These are phyloP conservation scores for Agonopterix heracliana DNA, from an alignment of 2,888 invertebrate genomes.

Conservation along the genomic window DNA sequence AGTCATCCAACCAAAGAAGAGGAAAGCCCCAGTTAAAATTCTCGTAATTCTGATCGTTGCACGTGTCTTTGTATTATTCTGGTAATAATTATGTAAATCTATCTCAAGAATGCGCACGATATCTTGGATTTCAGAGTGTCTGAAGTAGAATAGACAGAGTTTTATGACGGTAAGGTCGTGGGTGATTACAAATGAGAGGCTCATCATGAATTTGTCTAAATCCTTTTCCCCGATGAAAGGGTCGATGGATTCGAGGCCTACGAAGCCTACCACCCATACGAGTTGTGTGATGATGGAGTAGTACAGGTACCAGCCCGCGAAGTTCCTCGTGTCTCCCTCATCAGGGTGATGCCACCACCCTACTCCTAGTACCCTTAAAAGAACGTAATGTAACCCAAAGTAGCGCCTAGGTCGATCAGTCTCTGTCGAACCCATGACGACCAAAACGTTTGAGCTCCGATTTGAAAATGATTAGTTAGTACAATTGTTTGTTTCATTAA, in stretches of 20 bases:
- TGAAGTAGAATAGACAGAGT: slow-evolving; percentile 61
- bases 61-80: slow-evolving; percentile 44
- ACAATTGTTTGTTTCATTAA: neutral
- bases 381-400: slow-evolving; percentile 49
- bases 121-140: slow-evolving; percentile 54
- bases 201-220: slow-evolving; percentile 65
- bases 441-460: neutral
- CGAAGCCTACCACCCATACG: slow-evolving; percentile 62
- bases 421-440: neutral
- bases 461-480: neutral
- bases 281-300: slow-evolving; percentile 56
- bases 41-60: slow-evolving; percentile 44
- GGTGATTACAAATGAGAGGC: slow-evolving; percentile 65
- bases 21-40: slow-evolving; percentile 49
- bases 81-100: slow-evolving; percentile 50
- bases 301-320: slow-evolving; percentile 54
- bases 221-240: slow-evolving; percentile 66
- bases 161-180: slow-evolving; percentile 64
- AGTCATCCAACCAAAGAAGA: slow-evolving; percentile 66
- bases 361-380: slow-evolving; percentile 54
- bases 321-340: slow-evolving; percentile 48
- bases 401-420: slow-evolving; percentile 41
- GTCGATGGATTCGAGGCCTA: slow-evolving; percentile 65
- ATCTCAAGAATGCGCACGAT: slow-evolving; percentile 56
- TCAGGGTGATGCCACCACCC: slow-evolving; percentile 72